A percentile compares a stretch with the other conserved stretches of the same genome.
These are phyloP conservation scores for Idaea biselata DNA, from an alignment of 2,888 invertebrate genomes.

Conservation along the genomic window DNA sequence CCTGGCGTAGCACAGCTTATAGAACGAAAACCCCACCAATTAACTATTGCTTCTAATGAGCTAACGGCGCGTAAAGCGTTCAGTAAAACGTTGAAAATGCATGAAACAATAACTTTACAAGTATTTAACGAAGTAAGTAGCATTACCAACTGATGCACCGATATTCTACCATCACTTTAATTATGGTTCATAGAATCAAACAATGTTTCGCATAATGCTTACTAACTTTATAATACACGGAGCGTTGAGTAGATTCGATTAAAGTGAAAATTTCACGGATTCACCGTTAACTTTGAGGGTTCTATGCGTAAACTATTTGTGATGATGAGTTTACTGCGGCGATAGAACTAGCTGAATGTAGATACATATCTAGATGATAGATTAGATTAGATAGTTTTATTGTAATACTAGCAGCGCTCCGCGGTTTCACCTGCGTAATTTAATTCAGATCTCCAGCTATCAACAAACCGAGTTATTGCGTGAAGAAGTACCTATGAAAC, in stretches of 20 bases:
- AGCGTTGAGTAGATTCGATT: constrained; percentile 19
- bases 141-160: background rate
- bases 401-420: too few species aligned
- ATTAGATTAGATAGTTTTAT: too few species aligned
- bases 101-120: background rate
- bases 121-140: background rate
- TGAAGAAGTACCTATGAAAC: too few species aligned
- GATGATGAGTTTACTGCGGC: background rate
- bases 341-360: background rate
- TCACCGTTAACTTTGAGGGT: background rate
- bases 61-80: background rate
- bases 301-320: background rate
- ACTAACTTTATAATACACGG: constrained; percentile 21
- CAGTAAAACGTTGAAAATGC: background rate
- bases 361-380: too few species aligned
- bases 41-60: too few species aligned
- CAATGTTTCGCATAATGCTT: constrained; percentile 8
- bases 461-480: too few species aligned
- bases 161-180: background rate
- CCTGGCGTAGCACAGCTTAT: too few species aligned
- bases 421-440: too few species aligned
- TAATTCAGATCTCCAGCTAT: too few species aligned
- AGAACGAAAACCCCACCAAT: too few species aligned
- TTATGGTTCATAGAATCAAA: background rate
- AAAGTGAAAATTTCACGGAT: constrained; percentile 15